Evolutionary conservation across 2,797 vertebrate genomes (phyloP).

Genomic region (Pempheris klunzingeri): DNA sequence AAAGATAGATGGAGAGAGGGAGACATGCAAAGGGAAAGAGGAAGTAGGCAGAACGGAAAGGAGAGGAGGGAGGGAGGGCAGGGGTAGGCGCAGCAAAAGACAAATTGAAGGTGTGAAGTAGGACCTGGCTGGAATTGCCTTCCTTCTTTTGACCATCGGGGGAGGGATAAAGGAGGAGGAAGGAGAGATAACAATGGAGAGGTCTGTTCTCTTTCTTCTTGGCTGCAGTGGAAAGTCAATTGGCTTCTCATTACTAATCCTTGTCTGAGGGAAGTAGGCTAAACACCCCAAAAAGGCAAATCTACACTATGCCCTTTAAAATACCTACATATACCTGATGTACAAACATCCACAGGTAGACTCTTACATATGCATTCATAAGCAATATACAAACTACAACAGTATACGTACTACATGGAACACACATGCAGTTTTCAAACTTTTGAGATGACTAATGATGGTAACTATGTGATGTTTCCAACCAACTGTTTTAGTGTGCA

Average conservation of each 20-base stretch:
- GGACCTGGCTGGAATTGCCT: conserved; percentile 70
- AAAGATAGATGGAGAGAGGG: conserved; percentile 64
- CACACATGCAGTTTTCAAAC: background rate
- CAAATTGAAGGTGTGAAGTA: conserved; percentile 78
- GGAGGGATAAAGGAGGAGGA: conserved; percentile 59
- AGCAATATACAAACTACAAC: background rate
- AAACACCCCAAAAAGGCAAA: conserved; percentile 3
- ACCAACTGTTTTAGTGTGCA: background rate
- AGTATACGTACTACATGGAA: background rate
- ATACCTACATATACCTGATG: conserved; percentile 3
- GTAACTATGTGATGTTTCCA: background rate
- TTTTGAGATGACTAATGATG: background rate
- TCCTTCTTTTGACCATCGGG: conserved; percentile 65
- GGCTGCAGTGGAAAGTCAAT: conserved; percentile 48
- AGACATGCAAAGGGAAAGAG: conserved; percentile 46
- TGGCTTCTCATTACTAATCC: conserved; percentile 46
- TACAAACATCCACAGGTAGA: background rate
- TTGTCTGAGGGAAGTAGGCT: conserved; percentile 44
- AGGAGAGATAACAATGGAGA: conserved; percentile 64
- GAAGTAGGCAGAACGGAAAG: conserved; percentile 21
- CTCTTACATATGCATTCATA: background rate
- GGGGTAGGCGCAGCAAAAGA: conserved; percentile 62
- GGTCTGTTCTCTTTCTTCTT: conserved; percentile 58
- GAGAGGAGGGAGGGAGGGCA: conserved; percentile 30
- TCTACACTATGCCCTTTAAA: conserved; percentile 12